A percentile compares a stretch with the other conserved stretches of the same genome.
Evolutionary conservation across 2,888 invertebrate genomes (phyloP).

Genomic region (Steinernema scapterisci): DNA sequence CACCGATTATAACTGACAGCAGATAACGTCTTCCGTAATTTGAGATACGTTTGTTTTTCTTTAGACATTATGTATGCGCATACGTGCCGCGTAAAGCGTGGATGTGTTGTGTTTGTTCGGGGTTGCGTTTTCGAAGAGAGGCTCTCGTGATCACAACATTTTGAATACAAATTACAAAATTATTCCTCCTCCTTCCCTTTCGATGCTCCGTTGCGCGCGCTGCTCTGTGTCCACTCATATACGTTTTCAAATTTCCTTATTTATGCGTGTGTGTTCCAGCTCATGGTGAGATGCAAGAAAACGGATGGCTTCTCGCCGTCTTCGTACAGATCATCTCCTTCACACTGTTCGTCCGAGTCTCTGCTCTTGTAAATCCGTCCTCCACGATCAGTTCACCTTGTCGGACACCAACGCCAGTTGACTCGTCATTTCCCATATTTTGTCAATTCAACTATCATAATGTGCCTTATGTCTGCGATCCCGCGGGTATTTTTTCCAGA

Average conservation of each 20-base stretch:
- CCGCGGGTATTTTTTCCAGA: constrained; percentile 48
- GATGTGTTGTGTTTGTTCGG: too few relatives aligned
- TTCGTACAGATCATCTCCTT: neutral
- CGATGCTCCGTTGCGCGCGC: neutral
- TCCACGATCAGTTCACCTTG: constrained; percentile 22
- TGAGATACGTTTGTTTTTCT: neutral
- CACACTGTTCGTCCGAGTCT: neutral
- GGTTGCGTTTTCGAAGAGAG: too few relatives aligned
- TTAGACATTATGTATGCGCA: constrained; percentile 7
- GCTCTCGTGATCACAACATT: neutral
- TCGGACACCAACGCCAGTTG: constrained; percentile 17
- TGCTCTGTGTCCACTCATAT: neutral
- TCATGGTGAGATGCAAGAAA: constrained; percentile 29
- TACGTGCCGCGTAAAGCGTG: neutral
- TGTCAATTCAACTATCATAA: constrained; percentile 52
- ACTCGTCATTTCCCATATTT: constrained; percentile 43
- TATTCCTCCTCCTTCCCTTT: neutral
- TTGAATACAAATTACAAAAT: constrained; percentile 32
- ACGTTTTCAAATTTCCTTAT: neutral
- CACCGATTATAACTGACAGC: too few relatives aligned
- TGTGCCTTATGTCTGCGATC: constrained; percentile 53
- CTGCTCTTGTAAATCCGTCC: constrained; percentile 14
- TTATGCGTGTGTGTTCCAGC: neutral
- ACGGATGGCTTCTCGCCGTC: constrained; percentile 33
- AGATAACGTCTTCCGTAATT: too few relatives aligned